phyloP scores from a whole-genome alignment of 1,140 invertebrate species.

The Hylaeus anthracinus region DNA sequence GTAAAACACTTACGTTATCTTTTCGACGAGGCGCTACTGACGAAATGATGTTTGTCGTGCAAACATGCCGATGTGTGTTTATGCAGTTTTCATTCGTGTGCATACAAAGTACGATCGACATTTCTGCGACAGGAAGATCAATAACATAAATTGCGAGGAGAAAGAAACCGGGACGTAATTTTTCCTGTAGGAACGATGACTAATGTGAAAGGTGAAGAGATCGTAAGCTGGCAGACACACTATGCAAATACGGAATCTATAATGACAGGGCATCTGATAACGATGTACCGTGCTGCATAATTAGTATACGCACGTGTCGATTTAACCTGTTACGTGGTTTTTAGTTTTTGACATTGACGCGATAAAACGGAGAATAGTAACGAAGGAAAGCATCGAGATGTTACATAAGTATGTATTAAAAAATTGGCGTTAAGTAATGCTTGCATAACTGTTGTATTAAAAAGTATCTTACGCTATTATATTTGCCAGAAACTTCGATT shows the following conservation, averaged over 20 bases:
- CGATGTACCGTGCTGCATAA: not conserved
- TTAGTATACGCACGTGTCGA: not conserved
- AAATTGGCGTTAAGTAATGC: not conserved
- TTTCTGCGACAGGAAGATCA: not conserved
- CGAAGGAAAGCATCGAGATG: not conserved
- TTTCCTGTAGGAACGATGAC: not conserved
- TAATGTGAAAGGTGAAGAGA: not conserved
- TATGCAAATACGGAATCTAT: not conserved
- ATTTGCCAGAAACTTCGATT: not conserved
- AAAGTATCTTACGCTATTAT: not conserved
- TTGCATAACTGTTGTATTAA: not conserved
- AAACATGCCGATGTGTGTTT: not conserved
- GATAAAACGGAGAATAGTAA: not conserved
- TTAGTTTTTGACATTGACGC: not conserved
- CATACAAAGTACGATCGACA: not conserved
- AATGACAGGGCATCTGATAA: not conserved
- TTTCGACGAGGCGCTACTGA: not conserved
- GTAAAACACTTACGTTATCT: not conserved
- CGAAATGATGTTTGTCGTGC: not conserved
- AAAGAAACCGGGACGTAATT: not conserved
- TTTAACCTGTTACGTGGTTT: not conserved
- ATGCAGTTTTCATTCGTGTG: not conserved
- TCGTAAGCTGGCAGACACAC: not conserved
- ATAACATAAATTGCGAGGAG: not conserved
- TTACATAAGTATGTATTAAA: not conserved